Base-by-base conservation (phyloP, 2,113 vertebrate species). In the Anolis sagrei region DNA sequence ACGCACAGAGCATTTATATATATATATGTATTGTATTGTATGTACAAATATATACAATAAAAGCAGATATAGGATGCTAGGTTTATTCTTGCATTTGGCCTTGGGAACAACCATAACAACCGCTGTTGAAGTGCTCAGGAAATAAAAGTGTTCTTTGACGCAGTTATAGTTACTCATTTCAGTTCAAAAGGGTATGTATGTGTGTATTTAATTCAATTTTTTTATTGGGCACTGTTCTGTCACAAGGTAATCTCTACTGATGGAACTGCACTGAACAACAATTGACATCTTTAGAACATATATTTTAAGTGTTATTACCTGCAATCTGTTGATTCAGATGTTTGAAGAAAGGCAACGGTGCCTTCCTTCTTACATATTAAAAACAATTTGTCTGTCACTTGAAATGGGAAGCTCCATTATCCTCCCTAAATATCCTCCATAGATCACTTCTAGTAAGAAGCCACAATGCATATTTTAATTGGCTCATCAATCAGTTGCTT, bases 191-290 rank as follows among this genome's bases (percentile, higher is more conserved):
- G 34, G 29, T 70, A 29, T 19, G 25, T 27, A 1, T 36, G 44
- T 34, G 29, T 51, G 14, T 11, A 1, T 72, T 82, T 58, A 18
- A 82, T 44, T 9, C 61, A 25, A 21, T 58, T 73, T 72, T 54
- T 72, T 58, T 54, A 87, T 89, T 81, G 84, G 91, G 82, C 18
- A 78, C 11, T 11, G 18, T 64, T 76, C 68, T 78, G 1, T 10
- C 86, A 77, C 84, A 91, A 84, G 11, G 3, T 51, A 44, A 13
- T 39, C 36, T 18, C 29, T 49, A 54, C 68, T 16, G 49, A 32
- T 58, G 6, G 14, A 14, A 69, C 39, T 80, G 13, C n/a, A 36
- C n/a, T 62, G 11, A 58, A 64, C 51, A 74, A 58, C n/a, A 75
- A 6, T 80, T 49, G 36, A 64, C 32, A 66, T 27, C 44, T 58